These are phyloP conservation scores for Meleagris gallopavo DNA, from an alignment of 2,113 vertebrate species.

Conservation along the genomic window DNA sequence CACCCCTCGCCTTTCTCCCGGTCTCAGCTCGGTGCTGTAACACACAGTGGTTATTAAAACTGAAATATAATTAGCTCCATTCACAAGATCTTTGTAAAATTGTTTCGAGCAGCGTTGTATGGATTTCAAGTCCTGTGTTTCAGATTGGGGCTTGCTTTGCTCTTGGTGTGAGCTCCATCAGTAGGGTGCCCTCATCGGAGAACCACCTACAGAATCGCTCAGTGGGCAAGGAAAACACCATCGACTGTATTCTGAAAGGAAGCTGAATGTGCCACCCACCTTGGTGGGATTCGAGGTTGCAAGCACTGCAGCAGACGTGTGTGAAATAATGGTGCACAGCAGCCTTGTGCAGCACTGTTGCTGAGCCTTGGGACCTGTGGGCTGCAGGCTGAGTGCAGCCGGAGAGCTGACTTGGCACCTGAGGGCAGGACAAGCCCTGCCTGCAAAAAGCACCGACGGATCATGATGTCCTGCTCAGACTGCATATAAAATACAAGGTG, in stretches of 20 bases:
- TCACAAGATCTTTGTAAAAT: neutral
- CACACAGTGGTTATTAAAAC: neutral
- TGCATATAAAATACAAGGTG: neutral
- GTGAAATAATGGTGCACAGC: neutral
- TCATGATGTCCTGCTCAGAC: accelerated
- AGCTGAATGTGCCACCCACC: neutral
- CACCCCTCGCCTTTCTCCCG: neutral
- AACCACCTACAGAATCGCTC: neutral
- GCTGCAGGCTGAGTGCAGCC: neutral
- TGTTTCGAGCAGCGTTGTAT: neutral
- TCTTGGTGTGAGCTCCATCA: neutral
- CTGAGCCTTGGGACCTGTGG: neutral
- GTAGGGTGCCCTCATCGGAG: accelerated
- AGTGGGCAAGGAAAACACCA: neutral
- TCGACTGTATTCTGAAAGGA: neutral
- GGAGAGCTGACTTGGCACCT: neutral
- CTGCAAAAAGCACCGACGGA: neutral
- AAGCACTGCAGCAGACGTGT: neutral
- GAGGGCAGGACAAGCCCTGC: neutral
- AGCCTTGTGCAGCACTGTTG: accelerated
- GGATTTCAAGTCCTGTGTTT: neutral
- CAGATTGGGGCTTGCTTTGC: neutral
- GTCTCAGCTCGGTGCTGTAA: neutral
- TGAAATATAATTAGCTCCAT: neutral
- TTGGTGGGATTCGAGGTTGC: neutral